Percentiles rank a stretch among this genome's conserved stretches.
These are phyloP conservation scores for Stichopus chloronotus DNA, from an alignment of 35 echinoderm and acorn worm species.

Conservation along the genomic window DNA sequence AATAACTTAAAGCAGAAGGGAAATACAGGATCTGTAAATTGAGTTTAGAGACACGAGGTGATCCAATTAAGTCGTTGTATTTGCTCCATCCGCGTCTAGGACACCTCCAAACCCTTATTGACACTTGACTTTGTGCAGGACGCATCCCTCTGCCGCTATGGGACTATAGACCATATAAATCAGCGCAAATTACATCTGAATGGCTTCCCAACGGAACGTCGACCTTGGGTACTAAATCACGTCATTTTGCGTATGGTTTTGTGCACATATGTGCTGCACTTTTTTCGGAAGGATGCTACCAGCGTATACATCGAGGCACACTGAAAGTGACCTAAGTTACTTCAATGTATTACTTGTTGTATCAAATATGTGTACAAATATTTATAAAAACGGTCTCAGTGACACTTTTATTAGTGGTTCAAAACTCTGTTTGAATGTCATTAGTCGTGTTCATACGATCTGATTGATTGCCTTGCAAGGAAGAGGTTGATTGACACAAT, in stretches of 20 bases:
- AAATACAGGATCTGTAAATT: too few species aligned
- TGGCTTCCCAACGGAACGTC: neutral
- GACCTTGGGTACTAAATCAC: neutral
- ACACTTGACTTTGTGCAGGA: neutral
- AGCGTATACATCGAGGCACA: too few species aligned
- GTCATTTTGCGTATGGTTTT: too few species aligned
- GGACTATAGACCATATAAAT: neutral
- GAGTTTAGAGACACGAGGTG: too few species aligned
- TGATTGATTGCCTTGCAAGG: neutral
- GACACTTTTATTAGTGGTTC: neutral
- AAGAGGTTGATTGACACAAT: neutral
- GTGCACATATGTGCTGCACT: too few species aligned
- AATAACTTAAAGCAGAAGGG: too few species aligned
- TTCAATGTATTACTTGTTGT: neutral
- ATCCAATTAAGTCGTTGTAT: too few species aligned
- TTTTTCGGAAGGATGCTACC: too few species aligned
- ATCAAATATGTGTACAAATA: neutral
- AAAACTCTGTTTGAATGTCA: neutral
- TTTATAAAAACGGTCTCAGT: neutral
- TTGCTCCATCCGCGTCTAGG: too few species aligned
- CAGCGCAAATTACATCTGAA: neutral
- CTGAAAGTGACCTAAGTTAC: too few species aligned
- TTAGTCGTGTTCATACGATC: neutral
- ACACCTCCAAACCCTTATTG: neutral
- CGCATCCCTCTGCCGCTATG: neutral